Evolutionary conservation across 2,888 invertebrate species (phyloP).

Genomic region (Zele albiditarsus): DNA sequence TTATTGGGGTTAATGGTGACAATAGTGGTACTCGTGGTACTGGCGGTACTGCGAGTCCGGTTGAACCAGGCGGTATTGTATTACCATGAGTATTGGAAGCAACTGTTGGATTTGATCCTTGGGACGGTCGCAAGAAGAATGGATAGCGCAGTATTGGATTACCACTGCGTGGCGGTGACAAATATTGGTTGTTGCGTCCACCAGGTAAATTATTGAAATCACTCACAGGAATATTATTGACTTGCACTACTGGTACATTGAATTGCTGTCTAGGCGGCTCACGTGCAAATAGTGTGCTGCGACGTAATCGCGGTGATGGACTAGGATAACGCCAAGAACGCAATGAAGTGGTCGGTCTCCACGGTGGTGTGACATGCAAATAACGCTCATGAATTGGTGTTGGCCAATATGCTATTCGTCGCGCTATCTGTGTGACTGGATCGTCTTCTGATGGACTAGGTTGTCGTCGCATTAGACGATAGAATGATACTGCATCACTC

Average conservation of each 20-base stretch:
- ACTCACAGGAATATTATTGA: constrained; percentile 77
- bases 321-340: neutral
- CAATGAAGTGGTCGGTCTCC: neutral
- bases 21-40: no score
- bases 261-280: constrained; percentile 50
- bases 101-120: neutral
- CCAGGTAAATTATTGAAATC: constrained; percentile 60
- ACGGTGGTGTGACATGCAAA: neutral
- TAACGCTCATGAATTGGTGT: neutral
- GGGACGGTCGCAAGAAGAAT: neutral
- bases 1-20: no score
- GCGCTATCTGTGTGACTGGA: neutral
- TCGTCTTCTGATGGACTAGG: neutral
- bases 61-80: neutral
- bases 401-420: neutral
- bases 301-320: neutral
- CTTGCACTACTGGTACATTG: constrained; percentile 76
- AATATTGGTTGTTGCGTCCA: neutral
- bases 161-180: neutral
- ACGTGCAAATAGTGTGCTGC: neutral
- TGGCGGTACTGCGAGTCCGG: constrained; percentile 65
- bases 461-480: neutral
- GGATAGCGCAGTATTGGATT: neutral
- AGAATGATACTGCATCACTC: neutral
- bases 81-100: neutral